These are phyloP conservation scores for Alectoris magna DNA, from an alignment of 2,797 vertebrate genomes.

Conservation along the genomic window DNA sequence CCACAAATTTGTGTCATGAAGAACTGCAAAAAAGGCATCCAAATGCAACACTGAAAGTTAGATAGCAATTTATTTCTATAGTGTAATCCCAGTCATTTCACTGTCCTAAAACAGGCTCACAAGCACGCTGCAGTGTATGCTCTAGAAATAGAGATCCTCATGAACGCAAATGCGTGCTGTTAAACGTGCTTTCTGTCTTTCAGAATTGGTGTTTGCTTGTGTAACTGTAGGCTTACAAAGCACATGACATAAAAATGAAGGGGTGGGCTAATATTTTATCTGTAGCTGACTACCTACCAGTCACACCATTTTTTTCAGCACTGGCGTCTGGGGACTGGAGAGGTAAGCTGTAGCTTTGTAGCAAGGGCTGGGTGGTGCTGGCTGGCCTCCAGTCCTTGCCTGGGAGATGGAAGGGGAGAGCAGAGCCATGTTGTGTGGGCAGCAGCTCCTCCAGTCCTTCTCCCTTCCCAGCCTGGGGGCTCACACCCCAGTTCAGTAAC, in stretches of 20 bases:
- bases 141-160: not conserved
- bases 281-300: not conserved
- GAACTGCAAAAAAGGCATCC: slow-evolving; percentile 42
- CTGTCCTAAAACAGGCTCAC: not conserved
- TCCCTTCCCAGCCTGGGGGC: not conserved
- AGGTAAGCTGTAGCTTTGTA: not conserved
- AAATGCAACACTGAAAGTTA: slow-evolving; percentile 27
- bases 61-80: slow-evolving; percentile 27
- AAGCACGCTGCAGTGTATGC: not conserved
- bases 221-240: not conserved
- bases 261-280: not conserved
- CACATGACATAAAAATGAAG: not conserved
- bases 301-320: rapidly evolving
- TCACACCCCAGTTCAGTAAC: not conserved
- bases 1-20: slow-evolving; percentile 52
- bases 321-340: not conserved
- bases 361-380: rapidly evolving
- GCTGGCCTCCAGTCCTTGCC: not conserved
- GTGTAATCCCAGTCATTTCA: slow-evolving; percentile 20
- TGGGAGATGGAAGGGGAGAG: not conserved
- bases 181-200: not conserved
- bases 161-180: not conserved
- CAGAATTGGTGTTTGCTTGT: not conserved
- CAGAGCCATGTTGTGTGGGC: not conserved
- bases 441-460: not conserved